Evolutionary conservation across 1,140 invertebrate genomes (phyloP).

Genomic region (Bombus confusus): DNA sequence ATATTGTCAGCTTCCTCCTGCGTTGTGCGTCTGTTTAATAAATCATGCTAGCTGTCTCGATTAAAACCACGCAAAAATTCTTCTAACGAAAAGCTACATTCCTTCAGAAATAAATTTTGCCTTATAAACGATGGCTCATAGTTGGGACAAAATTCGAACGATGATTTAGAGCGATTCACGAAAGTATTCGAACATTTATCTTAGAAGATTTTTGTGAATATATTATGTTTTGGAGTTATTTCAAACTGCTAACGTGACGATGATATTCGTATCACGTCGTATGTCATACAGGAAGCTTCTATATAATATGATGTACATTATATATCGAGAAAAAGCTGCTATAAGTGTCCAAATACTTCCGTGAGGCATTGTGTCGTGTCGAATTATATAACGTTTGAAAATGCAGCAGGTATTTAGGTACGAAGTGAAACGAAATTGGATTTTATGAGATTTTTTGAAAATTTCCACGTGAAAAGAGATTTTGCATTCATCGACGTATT

Average conservation of each 20-base stretch:
- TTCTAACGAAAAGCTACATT: too few relatives aligned
- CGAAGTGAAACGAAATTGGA: not conserved
- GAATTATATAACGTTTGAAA: not conserved
- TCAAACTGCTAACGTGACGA: too few relatives aligned
- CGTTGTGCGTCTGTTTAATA: not conserved
- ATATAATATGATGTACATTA: too few relatives aligned
- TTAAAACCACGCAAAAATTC: not conserved
- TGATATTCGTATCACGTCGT: too few relatives aligned
- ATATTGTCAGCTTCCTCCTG: slow-evolving; percentile 12
- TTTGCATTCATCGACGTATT: not conserved
- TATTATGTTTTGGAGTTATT: too few relatives aligned
- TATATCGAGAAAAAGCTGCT: not conserved
- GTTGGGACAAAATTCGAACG: too few relatives aligned
- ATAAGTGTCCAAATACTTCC: not conserved
- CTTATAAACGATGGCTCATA: too few relatives aligned
- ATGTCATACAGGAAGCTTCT: too few relatives aligned
- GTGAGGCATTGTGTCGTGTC: not conserved
- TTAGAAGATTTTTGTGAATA: too few relatives aligned
- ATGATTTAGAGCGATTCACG: too few relatives aligned
- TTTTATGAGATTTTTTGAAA: not conserved
- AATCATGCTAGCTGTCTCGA: not conserved
- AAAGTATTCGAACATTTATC: too few relatives aligned
- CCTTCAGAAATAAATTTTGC: too few relatives aligned
- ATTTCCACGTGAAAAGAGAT: not conserved
- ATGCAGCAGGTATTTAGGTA: not conserved